phyloP scores from a whole-genome alignment of 2,888 invertebrate genomes.

The Hemithea aestivaria region DNA sequence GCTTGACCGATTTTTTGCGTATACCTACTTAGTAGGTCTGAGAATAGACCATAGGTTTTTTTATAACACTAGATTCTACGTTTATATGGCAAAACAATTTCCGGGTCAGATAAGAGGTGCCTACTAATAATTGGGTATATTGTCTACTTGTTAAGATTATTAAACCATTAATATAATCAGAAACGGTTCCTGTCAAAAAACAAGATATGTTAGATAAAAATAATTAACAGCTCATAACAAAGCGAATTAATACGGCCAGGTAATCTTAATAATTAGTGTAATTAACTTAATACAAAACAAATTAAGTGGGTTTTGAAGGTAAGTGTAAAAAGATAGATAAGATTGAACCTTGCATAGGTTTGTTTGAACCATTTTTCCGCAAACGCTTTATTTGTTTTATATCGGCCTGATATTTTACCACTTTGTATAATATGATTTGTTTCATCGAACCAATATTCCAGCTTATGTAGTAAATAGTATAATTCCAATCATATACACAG shows the following conservation, averaged over 20 bases:
- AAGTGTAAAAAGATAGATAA: neutral
- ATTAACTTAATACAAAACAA: constrained; percentile 5
- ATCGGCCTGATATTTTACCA: neutral
- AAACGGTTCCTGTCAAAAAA: constrained; percentile 7
- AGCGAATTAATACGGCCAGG: constrained; percentile 6
- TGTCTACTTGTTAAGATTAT: no score
- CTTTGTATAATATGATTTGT: neutral
- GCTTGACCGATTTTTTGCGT: no score
- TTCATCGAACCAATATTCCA: constrained; percentile 2
- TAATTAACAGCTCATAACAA: constrained; percentile 2
- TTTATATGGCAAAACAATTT: no score
- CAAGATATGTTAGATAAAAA: constrained; percentile 3
- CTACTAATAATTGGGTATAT: no score
- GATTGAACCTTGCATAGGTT: constrained; percentile 3
- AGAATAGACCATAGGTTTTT: no score
- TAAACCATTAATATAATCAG: no score
- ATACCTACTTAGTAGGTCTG: no score
- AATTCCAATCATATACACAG: no score
- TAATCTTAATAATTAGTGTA: constrained; percentile 11
- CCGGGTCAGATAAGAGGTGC: no score
- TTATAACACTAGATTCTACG: no score
- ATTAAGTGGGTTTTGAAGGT: neutral
- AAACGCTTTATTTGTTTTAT: constrained; percentile 1
- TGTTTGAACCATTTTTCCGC: constrained; percentile 7
- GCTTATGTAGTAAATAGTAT: neutral